Evolutionary conservation across 1,140 invertebrate genomes (phyloP).

Genomic region (Belonocnema kinseyi): DNA sequence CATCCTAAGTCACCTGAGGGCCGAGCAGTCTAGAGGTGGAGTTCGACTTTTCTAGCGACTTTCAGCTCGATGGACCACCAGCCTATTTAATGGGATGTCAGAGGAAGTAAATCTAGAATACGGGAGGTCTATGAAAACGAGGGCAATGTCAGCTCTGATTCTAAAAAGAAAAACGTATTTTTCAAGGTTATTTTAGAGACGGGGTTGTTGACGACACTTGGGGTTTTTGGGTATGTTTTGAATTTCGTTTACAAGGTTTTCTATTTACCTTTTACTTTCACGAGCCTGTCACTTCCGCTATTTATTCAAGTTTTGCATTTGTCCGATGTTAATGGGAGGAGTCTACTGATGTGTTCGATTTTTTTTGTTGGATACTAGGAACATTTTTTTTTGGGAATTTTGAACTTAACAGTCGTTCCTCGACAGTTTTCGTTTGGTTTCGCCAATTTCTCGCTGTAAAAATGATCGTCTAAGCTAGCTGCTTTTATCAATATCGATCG

Average conservation of each 20-base stretch:
- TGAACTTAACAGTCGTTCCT: too few species aligned
- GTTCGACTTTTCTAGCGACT: conserved; percentile 10
- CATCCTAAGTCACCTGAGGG: conserved; percentile 50
- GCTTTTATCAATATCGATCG: too few species aligned
- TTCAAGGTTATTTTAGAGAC: neutral
- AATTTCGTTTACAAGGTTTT: neutral
- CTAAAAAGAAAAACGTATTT: neutral
- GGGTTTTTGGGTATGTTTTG: neutral
- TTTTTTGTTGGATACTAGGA: too few species aligned
- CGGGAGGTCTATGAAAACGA: conserved; percentile 14
- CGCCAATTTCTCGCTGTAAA: too few species aligned
- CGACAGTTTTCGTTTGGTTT: too few species aligned
- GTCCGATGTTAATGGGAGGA: too few species aligned
- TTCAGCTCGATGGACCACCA: conserved; percentile 24
- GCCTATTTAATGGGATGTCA: neutral
- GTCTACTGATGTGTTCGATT: too few species aligned
- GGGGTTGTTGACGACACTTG: conserved; percentile 16
- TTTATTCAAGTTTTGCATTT: too few species aligned
- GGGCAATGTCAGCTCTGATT: conserved; percentile 4
- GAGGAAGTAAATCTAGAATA: conserved; percentile 2
- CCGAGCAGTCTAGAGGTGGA: neutral
- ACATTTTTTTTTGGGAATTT: too few species aligned
- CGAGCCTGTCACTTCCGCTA: conserved; percentile 9
- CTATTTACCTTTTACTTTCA: conserved; percentile 2
- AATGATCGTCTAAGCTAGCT: too few species aligned